Evolutionary conservation across 92 coral and sea anemone genomes (phyloP).

Genomic region (Paramuricea clavata): DNA sequence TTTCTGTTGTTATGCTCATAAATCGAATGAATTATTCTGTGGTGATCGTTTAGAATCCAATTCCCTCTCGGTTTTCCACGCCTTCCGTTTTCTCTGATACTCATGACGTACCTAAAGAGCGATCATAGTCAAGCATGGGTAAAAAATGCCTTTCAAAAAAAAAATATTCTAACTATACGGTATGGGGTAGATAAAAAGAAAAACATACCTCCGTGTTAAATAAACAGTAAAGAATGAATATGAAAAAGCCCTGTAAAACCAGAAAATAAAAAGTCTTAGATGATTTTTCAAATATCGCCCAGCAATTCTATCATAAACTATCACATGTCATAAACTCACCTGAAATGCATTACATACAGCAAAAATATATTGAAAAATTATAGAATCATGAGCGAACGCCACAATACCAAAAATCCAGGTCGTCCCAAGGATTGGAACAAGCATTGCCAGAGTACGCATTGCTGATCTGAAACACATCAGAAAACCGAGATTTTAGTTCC

Average conservation of each 20-base stretch:
- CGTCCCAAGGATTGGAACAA: constrained; percentile 91
- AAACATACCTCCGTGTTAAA: constrained; percentile 86
- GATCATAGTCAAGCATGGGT: too few relatives aligned
- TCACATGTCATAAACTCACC: too few relatives aligned
- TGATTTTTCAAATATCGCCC: not conserved
- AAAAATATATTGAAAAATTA: constrained; percentile 89
- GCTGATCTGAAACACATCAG: constrained; percentile 28
- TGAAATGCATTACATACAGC: constrained; percentile 91
- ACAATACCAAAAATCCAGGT: constrained; percentile 95
- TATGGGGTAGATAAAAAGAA: not conserved
- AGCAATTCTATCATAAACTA: too few relatives aligned
- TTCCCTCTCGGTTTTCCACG: constrained; percentile 47
- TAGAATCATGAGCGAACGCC: constrained; percentile 80
- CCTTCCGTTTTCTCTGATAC: constrained; percentile 7
- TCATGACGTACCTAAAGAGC: constrained; percentile 29
- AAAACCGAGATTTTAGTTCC: too few relatives aligned
- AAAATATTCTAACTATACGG: too few relatives aligned
- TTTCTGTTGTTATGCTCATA: not conserved
- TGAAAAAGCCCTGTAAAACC: constrained; percentile 83
- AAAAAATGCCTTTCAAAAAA: too few relatives aligned
- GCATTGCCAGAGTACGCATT: constrained; percentile 54
- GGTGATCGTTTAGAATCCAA: constrained; percentile 38
- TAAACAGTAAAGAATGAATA: constrained; percentile 89
- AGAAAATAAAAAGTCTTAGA: not conserved
- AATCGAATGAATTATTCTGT: constrained; percentile 19